Evolutionary conservation across 30 jellyfish, hydroid and myxozoan genomes (phyloP).

Genomic region (Aurelia sp.): DNA sequence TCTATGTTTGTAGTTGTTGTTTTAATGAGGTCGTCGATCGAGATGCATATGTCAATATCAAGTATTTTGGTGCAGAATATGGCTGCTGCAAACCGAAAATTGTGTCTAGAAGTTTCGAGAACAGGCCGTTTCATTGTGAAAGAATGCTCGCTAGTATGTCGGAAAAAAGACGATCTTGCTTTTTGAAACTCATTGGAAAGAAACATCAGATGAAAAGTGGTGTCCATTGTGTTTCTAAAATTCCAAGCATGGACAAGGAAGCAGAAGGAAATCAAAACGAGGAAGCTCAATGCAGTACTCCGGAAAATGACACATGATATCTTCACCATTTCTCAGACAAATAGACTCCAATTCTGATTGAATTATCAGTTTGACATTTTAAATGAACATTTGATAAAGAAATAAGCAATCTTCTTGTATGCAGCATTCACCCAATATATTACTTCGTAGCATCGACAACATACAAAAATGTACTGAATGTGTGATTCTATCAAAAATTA

Average conservation of each 20-base stretch:
- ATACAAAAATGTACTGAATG: no score
- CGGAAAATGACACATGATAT: no score
- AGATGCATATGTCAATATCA: conserved; percentile 40
- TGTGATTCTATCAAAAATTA: no score
- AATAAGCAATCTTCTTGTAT: no score
- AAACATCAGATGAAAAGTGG: conserved; percentile 63
- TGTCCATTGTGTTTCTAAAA: conserved; percentile 37
- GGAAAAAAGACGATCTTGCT: conserved; percentile 22
- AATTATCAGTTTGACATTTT: no score
- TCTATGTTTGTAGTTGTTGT: conserved; percentile 52
- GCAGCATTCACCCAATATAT: no score
- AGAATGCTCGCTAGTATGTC: conserved; percentile 50
- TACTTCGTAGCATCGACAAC: no score
- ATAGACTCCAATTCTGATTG: no score
- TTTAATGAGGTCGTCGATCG: conserved; percentile 50
- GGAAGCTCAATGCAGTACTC: no score
- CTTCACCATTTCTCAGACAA: no score
- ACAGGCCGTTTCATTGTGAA: conserved; percentile 53
- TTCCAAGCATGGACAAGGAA: conserved; percentile 35
- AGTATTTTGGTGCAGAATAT: conserved; percentile 33
- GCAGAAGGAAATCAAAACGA: background rate
- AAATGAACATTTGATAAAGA: no score
- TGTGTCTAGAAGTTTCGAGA: conserved; percentile 58
- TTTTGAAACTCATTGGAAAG: conserved; percentile 43
- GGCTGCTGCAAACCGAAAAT: conserved; percentile 58